Evolutionary conservation across 2,113 vertebrate species (phyloP), one percentile per base, ranked within the genome.

Genomic region (Trematomus loennbergii): DNA sequence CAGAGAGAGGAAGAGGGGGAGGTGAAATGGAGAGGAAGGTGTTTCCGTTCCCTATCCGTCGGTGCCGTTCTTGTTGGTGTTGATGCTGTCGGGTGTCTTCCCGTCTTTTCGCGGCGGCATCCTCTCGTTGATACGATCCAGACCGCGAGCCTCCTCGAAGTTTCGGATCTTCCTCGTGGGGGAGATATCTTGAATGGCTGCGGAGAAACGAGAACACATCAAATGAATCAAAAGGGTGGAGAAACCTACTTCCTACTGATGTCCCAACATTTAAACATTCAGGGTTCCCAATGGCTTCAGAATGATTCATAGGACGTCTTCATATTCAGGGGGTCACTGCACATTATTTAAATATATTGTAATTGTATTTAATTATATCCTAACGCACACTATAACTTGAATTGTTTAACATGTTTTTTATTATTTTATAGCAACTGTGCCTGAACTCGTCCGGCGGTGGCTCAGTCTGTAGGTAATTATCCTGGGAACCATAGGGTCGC

Each of bases 71-170:
- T 97, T 97, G 86, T 94, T 95, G 61, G 92, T 75, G 83, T 92
- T 93, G 17, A 91, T 74, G 59, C 93, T 91, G 53, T 96, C 96
- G 0, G 87, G 81, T 76, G 94, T 91, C 86, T 95, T 86, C 1
- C 90, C 88, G 43, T 98, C 96, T 82, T 94, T 97, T 82, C 98
- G 96, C 0, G 98, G 98, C 0, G 98, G 98, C 97, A 99, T 99
- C 43, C 97, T 93, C 78, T 99, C 98, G 52, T 99, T 99, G 57
- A 99, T 97, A 85, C 97, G 92, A 88, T 99, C 98, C 83, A 99
- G 93, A 18, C 97, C 97, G 0, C 97, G 93, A 0, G 98, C 98
- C 89, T 99, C 97, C 88, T 99, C 97, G 11, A 99, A 99, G 91
- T 97, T 98, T 49, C 96, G 96, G 81, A 99, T 98, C 93, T 97